Percentiles rank a stretch among this genome's conserved stretches.
Conservation (phyloP, 2,797 vertebrate species). For the Bovichtus variegatus region DNA sequence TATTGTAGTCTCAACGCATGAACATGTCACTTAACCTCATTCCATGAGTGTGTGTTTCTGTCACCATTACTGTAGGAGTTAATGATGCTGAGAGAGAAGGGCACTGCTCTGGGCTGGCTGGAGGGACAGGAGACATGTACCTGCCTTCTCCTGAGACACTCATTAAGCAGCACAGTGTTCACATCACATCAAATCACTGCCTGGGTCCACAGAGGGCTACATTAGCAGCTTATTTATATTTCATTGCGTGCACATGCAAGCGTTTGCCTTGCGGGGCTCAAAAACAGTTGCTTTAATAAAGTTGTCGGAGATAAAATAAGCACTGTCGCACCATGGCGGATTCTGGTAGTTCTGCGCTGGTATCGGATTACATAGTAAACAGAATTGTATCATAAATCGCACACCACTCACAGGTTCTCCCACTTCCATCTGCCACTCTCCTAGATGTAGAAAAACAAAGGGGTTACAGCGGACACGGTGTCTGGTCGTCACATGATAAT, state of each 20-base stretch:
- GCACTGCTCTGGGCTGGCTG: constrained; percentile 64
- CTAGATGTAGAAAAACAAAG: constrained; percentile 1
- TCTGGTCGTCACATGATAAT: neutral
- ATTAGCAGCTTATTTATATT: constrained; percentile 60
- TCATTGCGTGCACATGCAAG: constrained; percentile 21
- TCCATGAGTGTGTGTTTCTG: constrained; percentile 61
- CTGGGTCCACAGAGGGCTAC: constrained; percentile 39
- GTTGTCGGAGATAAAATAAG: constrained; percentile 35
- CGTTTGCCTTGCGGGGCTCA: constrained; percentile 34
- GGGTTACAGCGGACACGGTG: neutral
- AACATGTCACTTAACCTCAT: constrained; percentile 62
- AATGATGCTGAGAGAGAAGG: constrained; percentile 78
- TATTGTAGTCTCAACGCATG: constrained; percentile 24
- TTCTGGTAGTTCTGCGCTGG: constrained; percentile 9
- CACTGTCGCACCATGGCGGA: neutral
- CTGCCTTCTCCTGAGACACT: constrained; percentile 77
- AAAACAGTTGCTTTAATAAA: constrained; percentile 41
- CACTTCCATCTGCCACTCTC: constrained; percentile 6
- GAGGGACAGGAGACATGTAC: constrained; percentile 73
- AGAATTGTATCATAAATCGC: neutral
- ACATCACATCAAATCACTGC: constrained; percentile 54
- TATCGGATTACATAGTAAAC: neutral
- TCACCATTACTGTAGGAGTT: constrained; percentile 70
- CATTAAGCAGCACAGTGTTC: constrained; percentile 72
- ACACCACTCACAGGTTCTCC: neutral